Conservation (phyloP, 2,797 vertebrate species). For the Hemitrygon akajei region DNA sequence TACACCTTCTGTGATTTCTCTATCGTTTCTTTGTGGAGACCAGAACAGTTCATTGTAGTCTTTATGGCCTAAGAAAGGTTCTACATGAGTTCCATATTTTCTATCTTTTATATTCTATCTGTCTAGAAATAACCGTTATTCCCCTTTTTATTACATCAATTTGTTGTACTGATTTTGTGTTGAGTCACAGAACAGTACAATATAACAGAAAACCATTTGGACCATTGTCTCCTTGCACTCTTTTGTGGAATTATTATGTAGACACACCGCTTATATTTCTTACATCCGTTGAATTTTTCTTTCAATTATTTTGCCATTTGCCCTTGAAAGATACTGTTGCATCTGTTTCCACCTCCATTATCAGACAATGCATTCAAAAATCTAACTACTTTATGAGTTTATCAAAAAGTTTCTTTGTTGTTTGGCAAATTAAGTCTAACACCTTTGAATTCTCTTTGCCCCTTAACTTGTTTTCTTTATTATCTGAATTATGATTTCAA, state of each 20-base stretch:
- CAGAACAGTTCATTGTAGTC: background rate
- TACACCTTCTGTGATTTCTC: background rate
- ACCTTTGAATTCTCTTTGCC: background rate
- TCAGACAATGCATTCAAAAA: background rate
- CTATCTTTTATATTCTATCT: background rate
- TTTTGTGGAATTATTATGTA: background rate
- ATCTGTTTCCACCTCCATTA: background rate
- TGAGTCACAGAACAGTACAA: background rate
- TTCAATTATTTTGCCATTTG: background rate
- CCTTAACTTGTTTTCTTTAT: background rate
- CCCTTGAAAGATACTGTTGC: background rate
- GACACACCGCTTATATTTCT: background rate
- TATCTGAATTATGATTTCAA: background rate
- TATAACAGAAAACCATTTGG: background rate
- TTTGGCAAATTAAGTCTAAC: background rate
- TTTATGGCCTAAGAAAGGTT: background rate
- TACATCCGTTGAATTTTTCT: background rate
- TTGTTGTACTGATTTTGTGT: background rate
- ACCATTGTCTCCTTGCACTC: background rate
- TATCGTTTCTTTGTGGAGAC: background rate
- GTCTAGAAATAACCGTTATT: background rate
- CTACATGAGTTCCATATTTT: too few relatives aligned
- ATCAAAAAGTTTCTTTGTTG: background rate
- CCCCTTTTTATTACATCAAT: background rate
- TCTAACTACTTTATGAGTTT: background rate